These are phyloP conservation scores for Paedocypris sp. DNA, from an alignment of 2,113 vertebrate genomes.

Conservation along the genomic window DNA sequence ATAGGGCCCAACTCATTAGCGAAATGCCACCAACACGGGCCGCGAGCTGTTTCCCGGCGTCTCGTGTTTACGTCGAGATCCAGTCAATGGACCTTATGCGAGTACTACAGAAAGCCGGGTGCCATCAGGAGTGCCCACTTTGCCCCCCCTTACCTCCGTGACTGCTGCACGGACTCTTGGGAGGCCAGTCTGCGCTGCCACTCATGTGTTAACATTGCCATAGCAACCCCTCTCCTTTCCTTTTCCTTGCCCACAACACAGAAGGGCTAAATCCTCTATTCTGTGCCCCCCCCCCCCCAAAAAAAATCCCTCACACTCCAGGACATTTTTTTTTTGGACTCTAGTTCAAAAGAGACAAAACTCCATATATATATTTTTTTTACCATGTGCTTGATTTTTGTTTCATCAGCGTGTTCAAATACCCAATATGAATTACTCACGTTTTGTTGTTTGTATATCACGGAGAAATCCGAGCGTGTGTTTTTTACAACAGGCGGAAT, in stretches of 20 bases:
- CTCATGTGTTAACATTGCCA: conserved; percentile 71
- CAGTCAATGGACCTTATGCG: conserved; percentile 33
- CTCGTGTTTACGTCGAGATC: conserved; percentile 11
- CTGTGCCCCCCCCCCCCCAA: too few relatives aligned
- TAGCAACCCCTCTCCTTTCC: conserved; percentile 65
- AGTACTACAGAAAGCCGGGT: conserved; percentile 42
- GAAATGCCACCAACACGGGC: conserved; percentile 29
- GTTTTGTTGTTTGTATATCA: too few relatives aligned
- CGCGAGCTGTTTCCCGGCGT: conserved; percentile 9
- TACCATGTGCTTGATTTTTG: neutral
- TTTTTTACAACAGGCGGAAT: conserved; percentile 2
- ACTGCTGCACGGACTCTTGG: conserved; percentile 57
- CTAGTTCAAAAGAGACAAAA: conserved; percentile 28
- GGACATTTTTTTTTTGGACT: conserved; percentile 45
- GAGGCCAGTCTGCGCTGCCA: conserved; percentile 61
- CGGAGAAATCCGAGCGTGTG: too few relatives aligned
- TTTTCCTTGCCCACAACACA: conserved; percentile 56
- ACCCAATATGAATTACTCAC: too few relatives aligned
- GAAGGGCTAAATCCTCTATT: conserved; percentile 27
- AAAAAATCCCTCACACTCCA: conserved; percentile 24
- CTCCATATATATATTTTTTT: conserved; percentile 20
- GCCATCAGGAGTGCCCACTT: conserved; percentile 42
- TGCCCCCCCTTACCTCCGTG: conserved; percentile 45
- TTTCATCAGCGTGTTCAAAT: too few relatives aligned
- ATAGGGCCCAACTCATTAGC: conserved; percentile 41